Evolutionary conservation across 2,888 invertebrate genomes (phyloP).

Genomic region (Drosophila mimetica): DNA sequence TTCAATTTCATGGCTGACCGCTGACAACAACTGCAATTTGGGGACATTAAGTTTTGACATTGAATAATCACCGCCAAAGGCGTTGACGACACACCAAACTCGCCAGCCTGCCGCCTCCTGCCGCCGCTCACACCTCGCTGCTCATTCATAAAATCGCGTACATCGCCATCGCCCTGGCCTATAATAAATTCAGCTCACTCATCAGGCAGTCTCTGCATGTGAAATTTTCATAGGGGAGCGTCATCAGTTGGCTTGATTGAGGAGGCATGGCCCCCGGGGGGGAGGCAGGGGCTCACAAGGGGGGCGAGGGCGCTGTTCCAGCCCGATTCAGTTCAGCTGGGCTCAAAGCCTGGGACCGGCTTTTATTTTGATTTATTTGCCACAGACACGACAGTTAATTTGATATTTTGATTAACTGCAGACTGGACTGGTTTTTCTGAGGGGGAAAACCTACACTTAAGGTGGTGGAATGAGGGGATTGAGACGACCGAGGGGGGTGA

Average conservation of each 20-base stretch:
- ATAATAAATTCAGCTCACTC: constrained; percentile 75
- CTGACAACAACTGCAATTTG: constrained; percentile 74
- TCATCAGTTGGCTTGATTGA: constrained; percentile 46
- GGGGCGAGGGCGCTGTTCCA: constrained; percentile 10
- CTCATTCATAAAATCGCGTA: constrained; percentile 64
- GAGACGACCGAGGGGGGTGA: constrained; percentile 5
- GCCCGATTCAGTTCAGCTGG: constrained; percentile 33
- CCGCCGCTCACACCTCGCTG: constrained; percentile 15
- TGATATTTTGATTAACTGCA: constrained; percentile 85
- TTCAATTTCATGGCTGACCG: constrained; percentile 75
- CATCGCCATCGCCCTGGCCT: constrained; percentile 62
- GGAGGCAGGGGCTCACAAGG: not conserved
- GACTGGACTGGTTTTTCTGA: constrained; percentile 43
- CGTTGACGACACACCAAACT: constrained; percentile 63
- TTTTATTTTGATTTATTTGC: constrained; percentile 83
- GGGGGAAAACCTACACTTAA: constrained; percentile 21
- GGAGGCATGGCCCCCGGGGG: constrained; percentile 27
- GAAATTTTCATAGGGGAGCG: constrained; percentile 66
- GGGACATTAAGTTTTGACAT: constrained; percentile 75
- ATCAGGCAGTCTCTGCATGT: constrained; percentile 58
- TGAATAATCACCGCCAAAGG: constrained; percentile 73
- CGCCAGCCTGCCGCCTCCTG: not conserved
- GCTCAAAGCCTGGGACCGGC: constrained; percentile 33
- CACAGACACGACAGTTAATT: constrained; percentile 85
- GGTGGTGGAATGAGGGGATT: not conserved